Evolutionary conservation across 1,140 invertebrate species (phyloP), one percentile per base, ranked within the genome.

Genomic region (Bathynomus jamesi): DNA sequence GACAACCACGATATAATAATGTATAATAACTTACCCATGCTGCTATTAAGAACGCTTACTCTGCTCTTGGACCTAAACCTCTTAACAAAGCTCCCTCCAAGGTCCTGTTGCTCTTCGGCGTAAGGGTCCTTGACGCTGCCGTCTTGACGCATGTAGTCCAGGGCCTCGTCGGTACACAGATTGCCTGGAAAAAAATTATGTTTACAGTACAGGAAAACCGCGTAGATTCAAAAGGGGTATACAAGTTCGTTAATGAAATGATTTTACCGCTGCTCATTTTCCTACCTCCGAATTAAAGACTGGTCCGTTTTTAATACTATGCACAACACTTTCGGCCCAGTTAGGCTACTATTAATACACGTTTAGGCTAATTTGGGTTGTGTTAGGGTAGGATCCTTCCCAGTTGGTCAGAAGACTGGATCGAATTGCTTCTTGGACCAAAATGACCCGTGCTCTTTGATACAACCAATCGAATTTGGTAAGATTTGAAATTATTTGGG

Each of bases 131-230:
- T 71, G 13, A 70, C 67, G 4, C 71, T 64, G 13, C 75, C 75
- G 27, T 76, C 75, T 27, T 69, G 72, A 8, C 71, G 24, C 71
- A 76, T 76, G 60, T 76, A 76, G n/a, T 76, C 75, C 61, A 76
- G 70, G 0, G 75, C 75, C 28, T 65, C 32, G 24, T 76, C 75
- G 1, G 75, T 73, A 53, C 75, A 76, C 24, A 76, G 70, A 63
- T 76, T 74, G n/a, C 75, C 75, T 76, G 65, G 24, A 29, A 61
- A 70, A 17, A 61, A 69, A 60, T 5, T 40, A n/a, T n/a, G 4
- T 2, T 28, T 13, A 24, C 10, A 67, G 17, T 0, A 0, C 30
- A 32, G 3, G 10, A 3, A 32, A 0, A 3, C 2, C 4, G 17
- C 3, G 13, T 27, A 67, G 4, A 25, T 24, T n/a, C 27, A 0